These are phyloP conservation scores for Terebella lapidaria DNA, from an alignment of 2,888 invertebrate genomes.

Conservation along the genomic window DNA sequence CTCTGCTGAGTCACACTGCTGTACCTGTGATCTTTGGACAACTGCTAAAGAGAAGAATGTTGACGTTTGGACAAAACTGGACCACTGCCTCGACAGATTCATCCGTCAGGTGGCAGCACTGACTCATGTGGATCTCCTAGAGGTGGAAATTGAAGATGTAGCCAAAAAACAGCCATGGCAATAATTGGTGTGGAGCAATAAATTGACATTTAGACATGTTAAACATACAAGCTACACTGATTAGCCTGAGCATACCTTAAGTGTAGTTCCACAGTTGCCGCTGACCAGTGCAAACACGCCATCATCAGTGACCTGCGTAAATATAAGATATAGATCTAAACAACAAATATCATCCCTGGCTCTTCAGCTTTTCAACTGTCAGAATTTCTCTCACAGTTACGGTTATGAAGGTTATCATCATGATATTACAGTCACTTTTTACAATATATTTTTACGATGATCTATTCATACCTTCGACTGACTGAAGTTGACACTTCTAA, in stretches of 20 bases:
- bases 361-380: neutral
- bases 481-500: slow-evolving; percentile 39
- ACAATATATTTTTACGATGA: no score
- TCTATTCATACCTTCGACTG: slow-evolving; percentile 25
- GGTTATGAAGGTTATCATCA: neutral
- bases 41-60: slow-evolving; percentile 41
- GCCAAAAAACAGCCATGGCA: neutral
- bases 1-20: no score
- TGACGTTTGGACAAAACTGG: slow-evolving; percentile 38
- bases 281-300: slow-evolving; percentile 35
- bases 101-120: slow-evolving; percentile 39
- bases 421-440: neutral
- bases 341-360: neutral
- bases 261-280: slow-evolving; percentile 34
- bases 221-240: neutral
- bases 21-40: slow-evolving; percentile 47
- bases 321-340: neutral
- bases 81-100: slow-evolving; percentile 43
- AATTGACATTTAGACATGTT: neutral
- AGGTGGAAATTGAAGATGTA: neutral
- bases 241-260: slow-evolving; percentile 29
- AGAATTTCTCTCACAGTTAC: neutral
- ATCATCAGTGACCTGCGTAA: slow-evolving; percentile 36
- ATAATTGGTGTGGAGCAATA: neutral
- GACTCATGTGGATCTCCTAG: slow-evolving; percentile 44